These are phyloP conservation scores for Pyrgus malvae DNA, from an alignment of 2,888 invertebrate genomes.

Conservation along the genomic window DNA sequence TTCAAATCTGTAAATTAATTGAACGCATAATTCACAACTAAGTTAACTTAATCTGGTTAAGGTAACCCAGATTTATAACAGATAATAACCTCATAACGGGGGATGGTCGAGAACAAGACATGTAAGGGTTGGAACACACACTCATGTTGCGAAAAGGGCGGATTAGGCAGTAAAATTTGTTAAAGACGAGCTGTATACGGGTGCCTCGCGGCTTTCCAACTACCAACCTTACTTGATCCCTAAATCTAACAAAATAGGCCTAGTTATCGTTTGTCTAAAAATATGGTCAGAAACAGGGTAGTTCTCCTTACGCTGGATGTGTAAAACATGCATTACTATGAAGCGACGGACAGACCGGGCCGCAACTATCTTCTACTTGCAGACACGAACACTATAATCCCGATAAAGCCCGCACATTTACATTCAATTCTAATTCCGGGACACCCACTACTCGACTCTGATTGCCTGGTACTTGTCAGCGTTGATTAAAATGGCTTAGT, in stretches of 20 bases:
- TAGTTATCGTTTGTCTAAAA: not conserved
- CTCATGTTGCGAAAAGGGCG: slow-evolving; percentile 63
- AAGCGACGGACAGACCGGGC: slow-evolving; percentile 57
- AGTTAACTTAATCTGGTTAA: slow-evolving; percentile 52
- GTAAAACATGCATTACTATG: slow-evolving; percentile 55
- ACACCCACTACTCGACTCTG: slow-evolving; percentile 70
- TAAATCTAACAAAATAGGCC: not conserved
- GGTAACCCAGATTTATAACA: slow-evolving; percentile 72
- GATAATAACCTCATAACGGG: slow-evolving; percentile 73
- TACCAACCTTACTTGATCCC: slow-evolving; percentile 47
- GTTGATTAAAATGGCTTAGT: slow-evolving; percentile 71
- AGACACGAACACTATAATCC: slow-evolving; percentile 82
- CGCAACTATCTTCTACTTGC: slow-evolving; percentile 77
- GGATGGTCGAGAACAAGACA: slow-evolving; percentile 63
- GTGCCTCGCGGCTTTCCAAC: slow-evolving; percentile 56
- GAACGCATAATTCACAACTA: slow-evolving; percentile 47
- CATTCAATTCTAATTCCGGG: slow-evolving; percentile 81
- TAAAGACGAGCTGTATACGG: slow-evolving; percentile 71
- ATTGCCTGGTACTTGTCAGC: slow-evolving; percentile 73
- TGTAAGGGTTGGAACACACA: slow-evolving; percentile 51
- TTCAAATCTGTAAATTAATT: slow-evolving; percentile 62
- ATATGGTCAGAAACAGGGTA: slow-evolving; percentile 25
- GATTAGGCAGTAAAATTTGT: slow-evolving; percentile 80
- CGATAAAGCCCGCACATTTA: slow-evolving; percentile 84
- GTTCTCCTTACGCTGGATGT: slow-evolving; percentile 45